Evolutionary conservation across 2,113 vertebrate species (phyloP).

Genomic region (Urocolius indicus): DNA sequence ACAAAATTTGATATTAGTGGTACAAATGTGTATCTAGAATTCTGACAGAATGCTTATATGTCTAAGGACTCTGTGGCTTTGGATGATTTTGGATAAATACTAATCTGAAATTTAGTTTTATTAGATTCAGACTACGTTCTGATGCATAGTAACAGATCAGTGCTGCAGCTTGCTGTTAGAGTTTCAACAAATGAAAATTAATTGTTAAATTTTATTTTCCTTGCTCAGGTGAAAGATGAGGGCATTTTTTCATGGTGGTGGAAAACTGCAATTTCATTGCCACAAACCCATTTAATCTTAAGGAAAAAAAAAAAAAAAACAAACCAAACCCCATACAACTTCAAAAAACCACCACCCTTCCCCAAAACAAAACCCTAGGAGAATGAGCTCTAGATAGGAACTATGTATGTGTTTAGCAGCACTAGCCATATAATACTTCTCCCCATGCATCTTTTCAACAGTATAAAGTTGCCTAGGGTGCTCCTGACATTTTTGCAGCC

Average conservation of each 20-base stretch:
- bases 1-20: neutral
- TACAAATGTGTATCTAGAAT: neutral
- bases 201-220: neutral
- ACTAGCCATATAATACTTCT: neutral
- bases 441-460: neutral
- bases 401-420: neutral
- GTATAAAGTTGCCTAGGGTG: neutral
- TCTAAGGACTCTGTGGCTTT: neutral
- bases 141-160: neutral
- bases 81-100: neutral
- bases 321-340: neutral
- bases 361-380: neutral
- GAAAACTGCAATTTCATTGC: neutral
- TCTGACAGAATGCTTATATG: neutral
- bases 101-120: neutral
- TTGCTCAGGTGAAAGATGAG: neutral
- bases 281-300: neutral
- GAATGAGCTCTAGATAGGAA: neutral
- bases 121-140: neutral
- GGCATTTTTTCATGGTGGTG: neutral
- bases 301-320: neutral
- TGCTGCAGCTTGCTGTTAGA: neutral
- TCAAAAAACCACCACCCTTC: neutral
- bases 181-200: neutral
- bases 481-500: neutral